A percentile compares a stretch with the other conserved stretches of the same genome.
These are phyloP conservation scores for Pristionchus mayeri DNA, from an alignment of 2,888 invertebrate genomes.

Conservation along the genomic window DNA sequence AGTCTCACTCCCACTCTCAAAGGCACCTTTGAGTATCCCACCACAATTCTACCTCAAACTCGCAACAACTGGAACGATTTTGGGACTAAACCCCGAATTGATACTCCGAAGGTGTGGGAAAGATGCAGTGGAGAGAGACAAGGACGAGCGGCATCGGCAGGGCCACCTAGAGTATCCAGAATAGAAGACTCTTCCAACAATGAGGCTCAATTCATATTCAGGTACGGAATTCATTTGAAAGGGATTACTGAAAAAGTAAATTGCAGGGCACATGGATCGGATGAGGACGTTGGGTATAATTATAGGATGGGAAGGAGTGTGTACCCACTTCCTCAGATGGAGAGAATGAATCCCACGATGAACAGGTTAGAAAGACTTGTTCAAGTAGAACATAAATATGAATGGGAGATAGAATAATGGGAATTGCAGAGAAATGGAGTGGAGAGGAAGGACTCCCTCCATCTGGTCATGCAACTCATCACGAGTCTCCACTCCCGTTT, in stretches of 20 bases:
- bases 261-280: background rate
- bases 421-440: slow-evolving; percentile 7
- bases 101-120: background rate
- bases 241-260: background rate
- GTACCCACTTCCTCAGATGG: background rate
- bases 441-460: slow-evolving; percentile 11
- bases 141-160: background rate
- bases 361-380: background rate
- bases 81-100: background rate
- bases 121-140: background rate
- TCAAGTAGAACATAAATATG: background rate
- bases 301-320: slow-evolving; percentile 39
- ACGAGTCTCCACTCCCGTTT: slow-evolving; percentile 3
- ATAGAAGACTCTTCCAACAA: slow-evolving; percentile 14
- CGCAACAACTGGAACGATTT: background rate
- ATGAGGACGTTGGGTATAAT: background rate
- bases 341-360: background rate
- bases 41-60: background rate
- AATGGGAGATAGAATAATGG: background rate
- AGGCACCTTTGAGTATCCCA: background rate
- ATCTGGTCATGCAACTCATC: background rate
- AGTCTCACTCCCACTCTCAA: slow-evolving; percentile 26
- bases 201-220: slow-evolving; percentile 41
- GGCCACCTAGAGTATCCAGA: slow-evolving; percentile 1
- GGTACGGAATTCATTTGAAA: slow-evolving; percentile 1